Evolutionary conservation across 2,797 vertebrate genomes (phyloP).

Genomic region (Danio jaintianensis): DNA sequence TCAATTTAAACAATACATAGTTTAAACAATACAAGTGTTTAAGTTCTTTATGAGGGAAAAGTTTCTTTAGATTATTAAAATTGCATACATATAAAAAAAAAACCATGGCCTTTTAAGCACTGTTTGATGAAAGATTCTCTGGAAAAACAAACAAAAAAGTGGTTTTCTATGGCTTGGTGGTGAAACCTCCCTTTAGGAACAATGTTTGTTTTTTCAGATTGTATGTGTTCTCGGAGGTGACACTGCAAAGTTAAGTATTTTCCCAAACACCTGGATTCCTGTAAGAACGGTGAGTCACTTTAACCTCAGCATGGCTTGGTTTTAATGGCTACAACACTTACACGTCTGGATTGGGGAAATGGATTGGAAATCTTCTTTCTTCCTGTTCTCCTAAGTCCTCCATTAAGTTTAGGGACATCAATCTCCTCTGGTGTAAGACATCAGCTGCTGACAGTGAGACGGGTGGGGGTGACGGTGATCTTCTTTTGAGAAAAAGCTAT

Average conservation of each 20-base stretch:
- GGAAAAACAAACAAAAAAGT: background rate
- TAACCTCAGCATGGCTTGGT: slow-evolving; percentile 10
- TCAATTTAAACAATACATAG: background rate
- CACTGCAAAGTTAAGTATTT: background rate
- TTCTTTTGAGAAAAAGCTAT: slow-evolving; percentile 76
- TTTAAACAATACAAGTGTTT: background rate
- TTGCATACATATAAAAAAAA: background rate
- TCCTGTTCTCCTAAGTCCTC: slow-evolving; percentile 57
- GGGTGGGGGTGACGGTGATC: slow-evolving; percentile 61
- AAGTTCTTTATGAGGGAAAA: background rate
- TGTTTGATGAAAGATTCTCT: background rate
- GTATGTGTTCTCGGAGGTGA: background rate
- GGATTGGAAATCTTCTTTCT: slow-evolving; percentile 49
- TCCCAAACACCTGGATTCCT: slow-evolving; percentile 4
- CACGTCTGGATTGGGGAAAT: slow-evolving; percentile 52
- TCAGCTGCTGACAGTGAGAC: slow-evolving; percentile 54
- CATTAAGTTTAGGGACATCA: slow-evolving; percentile 61
- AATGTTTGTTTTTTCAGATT: no score
- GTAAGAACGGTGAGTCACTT: slow-evolving; percentile 28
- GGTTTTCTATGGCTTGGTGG: background rate
- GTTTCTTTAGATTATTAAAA: background rate
- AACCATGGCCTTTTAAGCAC: background rate
- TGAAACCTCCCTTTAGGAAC: no score
- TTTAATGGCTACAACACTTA: slow-evolving; percentile 47
- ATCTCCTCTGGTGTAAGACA: slow-evolving; percentile 59